Evolutionary conservation across 2,113 vertebrate genomes (phyloP).

Genomic region (Amphiprion percula): DNA sequence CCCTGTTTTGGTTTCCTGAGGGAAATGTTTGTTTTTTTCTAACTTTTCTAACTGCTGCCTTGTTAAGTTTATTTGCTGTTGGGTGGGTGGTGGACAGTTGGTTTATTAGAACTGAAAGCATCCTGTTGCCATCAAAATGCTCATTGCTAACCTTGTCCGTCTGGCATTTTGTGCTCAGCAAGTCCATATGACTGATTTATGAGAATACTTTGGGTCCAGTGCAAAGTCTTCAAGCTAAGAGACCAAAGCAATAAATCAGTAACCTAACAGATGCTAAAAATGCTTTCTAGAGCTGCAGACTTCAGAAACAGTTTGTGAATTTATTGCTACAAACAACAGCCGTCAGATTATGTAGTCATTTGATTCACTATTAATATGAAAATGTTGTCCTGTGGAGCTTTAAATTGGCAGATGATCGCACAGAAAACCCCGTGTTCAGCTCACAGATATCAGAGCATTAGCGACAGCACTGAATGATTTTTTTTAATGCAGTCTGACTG

Average conservation of each 20-base stretch:
- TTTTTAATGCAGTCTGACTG: conserved; percentile 54
- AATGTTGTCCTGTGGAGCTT: background rate
- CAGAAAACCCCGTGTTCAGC: conserved; percentile 12
- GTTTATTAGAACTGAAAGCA: too few relatives aligned
- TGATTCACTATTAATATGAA: background rate
- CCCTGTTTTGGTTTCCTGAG: background rate
- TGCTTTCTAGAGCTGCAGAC: background rate
- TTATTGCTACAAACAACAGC: background rate
- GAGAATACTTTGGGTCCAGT: too few relatives aligned
- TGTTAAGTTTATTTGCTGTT: too few relatives aligned
- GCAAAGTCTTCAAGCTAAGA: too few relatives aligned
- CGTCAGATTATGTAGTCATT: background rate
- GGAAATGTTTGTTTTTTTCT: too few relatives aligned
- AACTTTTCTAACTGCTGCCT: too few relatives aligned
- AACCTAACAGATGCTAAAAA: background rate
- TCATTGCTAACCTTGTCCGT: background rate
- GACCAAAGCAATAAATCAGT: background rate
- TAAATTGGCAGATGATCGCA: background rate
- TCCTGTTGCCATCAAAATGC: too few relatives aligned
- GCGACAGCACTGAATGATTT: conserved; percentile 7
- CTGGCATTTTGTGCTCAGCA: too few relatives aligned
- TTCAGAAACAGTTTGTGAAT: background rate
- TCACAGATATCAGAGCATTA: conserved; percentile 6
- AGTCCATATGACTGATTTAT: too few relatives aligned
- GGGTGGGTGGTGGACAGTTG: too few relatives aligned